phyloP scores from a whole-genome alignment of 2,797 vertebrate species.

The Characodon lateralis region DNA sequence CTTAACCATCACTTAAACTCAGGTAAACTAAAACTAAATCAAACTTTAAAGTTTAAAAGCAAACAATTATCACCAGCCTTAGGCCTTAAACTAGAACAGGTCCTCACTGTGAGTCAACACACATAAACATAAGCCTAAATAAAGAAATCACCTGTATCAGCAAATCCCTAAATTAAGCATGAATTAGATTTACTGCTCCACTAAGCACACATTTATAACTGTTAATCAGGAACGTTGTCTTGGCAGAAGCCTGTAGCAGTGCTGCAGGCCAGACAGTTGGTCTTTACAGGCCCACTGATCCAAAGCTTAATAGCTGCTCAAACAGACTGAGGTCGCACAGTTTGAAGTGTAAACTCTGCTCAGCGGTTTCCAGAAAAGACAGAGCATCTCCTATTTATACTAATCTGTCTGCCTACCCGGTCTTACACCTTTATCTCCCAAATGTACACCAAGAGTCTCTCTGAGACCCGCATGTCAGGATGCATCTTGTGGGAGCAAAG shows the following conservation, averaged over 20 bases:
- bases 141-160: constrained; percentile 34
- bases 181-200: constrained; percentile 50
- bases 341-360: constrained; percentile 47
- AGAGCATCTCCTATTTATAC: constrained; percentile 21
- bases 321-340: constrained; percentile 52
- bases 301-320: constrained; percentile 53
- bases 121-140: constrained; percentile 3
- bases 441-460: constrained; percentile 13
- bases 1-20: background rate
- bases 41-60: background rate
- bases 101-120: background rate
- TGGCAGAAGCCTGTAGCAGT: constrained; percentile 34
- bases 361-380: constrained; percentile 27
- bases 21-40: background rate
- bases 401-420: constrained; percentile 13
- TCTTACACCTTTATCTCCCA: constrained; percentile 34
- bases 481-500: constrained; percentile 41
- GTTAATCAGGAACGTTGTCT: constrained; percentile 18
- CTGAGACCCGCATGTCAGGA: constrained; percentile 28
- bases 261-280: constrained; percentile 45
- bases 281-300: constrained; percentile 62
- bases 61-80: too few species aligned
- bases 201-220: constrained; percentile 41
- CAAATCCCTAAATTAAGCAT: constrained; percentile 32
- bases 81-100: background rate